These are phyloP conservation scores for Zygaena filipendulae DNA, from an alignment of 2,888 invertebrate species.

Conservation along the genomic window DNA sequence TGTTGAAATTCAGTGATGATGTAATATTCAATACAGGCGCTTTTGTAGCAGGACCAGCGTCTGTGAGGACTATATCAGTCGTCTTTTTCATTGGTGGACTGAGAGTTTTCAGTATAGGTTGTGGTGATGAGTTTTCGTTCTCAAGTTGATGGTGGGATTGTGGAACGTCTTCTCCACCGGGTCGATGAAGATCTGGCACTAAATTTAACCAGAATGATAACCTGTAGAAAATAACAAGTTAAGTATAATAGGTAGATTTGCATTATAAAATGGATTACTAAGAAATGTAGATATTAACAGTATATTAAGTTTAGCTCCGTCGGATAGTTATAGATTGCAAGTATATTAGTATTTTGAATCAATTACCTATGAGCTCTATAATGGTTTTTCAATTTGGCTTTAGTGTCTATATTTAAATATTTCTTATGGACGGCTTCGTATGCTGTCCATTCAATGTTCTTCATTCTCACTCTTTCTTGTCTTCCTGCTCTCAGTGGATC, in stretches of 20 bases:
- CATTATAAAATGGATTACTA: background rate
- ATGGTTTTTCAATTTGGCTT: constrained; percentile 91
- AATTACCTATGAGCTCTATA: constrained; percentile 85
- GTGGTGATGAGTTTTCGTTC: constrained; percentile 73
- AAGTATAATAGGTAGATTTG: background rate
- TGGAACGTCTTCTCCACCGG: constrained; percentile 88
- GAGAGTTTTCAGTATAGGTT: constrained; percentile 66
- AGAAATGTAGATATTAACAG: background rate
- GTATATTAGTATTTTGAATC: constrained; percentile 1
- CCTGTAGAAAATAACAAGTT: constrained; percentile 40
- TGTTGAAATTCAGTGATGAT: constrained; percentile 49
- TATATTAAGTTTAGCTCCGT: background rate
- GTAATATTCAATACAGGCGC: constrained; percentile 52
- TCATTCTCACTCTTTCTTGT: constrained; percentile 82
- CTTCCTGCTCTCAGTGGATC: constrained; percentile 74
- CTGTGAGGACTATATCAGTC: constrained; percentile 55
- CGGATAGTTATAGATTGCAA: background rate
- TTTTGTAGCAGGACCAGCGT: constrained; percentile 49
- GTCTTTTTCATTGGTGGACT: constrained; percentile 66
- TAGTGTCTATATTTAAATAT: constrained; percentile 90
- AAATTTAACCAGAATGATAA: constrained; percentile 95
- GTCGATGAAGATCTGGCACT: constrained; percentile 91
- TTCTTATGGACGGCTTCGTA: constrained; percentile 94
- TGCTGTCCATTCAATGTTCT: constrained; percentile 93
- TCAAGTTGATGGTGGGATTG: constrained; percentile 86